A percentile compares a stretch with the other conserved stretches of the same genome.
phyloP scores from a whole-genome alignment of 2,797 vertebrate species.

The Anisognathus igniventris region DNA sequence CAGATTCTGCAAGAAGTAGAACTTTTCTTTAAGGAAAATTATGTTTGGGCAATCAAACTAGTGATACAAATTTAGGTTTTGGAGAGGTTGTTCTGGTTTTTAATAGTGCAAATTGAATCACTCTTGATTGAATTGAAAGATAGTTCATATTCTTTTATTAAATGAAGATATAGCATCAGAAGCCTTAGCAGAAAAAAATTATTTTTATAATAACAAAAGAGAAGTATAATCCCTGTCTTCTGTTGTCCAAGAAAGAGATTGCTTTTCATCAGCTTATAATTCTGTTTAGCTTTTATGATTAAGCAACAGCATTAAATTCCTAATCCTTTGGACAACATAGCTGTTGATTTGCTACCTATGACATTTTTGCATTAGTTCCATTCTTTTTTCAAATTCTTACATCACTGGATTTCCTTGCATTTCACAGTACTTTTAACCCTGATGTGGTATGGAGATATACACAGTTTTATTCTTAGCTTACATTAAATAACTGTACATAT shows the following conservation, averaged over 20 bases:
- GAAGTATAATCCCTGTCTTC: neutral
- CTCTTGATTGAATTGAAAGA: neutral
- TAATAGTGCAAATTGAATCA: neutral
- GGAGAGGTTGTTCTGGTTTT: neutral
- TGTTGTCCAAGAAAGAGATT: neutral
- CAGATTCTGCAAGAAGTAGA: neutral
- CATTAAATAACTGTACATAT: neutral
- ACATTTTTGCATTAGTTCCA: neutral
- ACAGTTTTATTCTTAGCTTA: neutral
- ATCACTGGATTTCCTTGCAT: neutral
- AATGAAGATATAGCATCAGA: neutral
- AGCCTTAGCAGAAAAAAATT: neutral
- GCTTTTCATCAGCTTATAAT: neutral
- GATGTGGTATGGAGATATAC: neutral
- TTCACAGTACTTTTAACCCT: neutral
- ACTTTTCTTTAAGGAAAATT: neutral
- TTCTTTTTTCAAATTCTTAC: neutral
- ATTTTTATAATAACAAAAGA: neutral
- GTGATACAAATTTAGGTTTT: neutral
- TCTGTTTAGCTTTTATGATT: neutral
- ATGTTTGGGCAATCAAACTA: neutral
- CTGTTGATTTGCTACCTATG: neutral
- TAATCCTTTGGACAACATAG: neutral
- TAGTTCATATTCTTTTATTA: neutral
- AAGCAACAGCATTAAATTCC: neutral